Evolutionary conservation across 2,888 invertebrate genomes (phyloP), one percentile per base, ranked within the genome.

Genomic region (Parasteatoda lunata): DNA sequence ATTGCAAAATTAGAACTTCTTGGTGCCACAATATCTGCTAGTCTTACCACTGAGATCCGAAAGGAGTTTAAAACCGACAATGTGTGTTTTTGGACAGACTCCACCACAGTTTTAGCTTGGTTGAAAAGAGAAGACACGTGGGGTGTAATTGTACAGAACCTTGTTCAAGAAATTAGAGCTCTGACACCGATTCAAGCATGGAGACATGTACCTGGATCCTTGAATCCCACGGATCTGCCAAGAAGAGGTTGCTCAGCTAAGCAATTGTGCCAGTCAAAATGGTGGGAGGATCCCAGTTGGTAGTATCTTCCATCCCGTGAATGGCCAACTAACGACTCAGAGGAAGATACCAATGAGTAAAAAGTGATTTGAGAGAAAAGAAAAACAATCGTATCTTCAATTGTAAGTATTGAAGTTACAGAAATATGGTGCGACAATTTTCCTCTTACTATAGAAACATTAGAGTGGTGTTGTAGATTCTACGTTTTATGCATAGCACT

Each of bases 71-170:
- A 69, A 30, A 70, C 70, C n/a, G 5, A 15, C 54, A 52, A 70
- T n/a, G 6, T 69, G 52, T 70, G 48, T 59, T 78, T 78, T 48
- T 70, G 70, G 59, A 78, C 78, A 48, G 78, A 78, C 59, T 78
- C 69, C 47, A 70, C 54, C 11, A 70, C 47, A 52, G 78, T 70
- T 54, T 66, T 59, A 13, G 15, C 66, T 65, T 65, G 65, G 6
- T 7, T 77, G 13, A 77, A 47, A 49, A 77, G 59, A 70, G 70
- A 78, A 70, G 59, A 70, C 3, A 7, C 47, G n/a, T n/a, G n/a
- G n/a, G 59, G 54, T 54, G 78, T 47, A 78, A 70, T 78, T 70
- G 59, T 70, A 11, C 49, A 69, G 7, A 78, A 70, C 9, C 47
- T 47, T 47, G 59, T 70, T 69, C n/a, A 51, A 78, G 70, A 69